phyloP scores from a whole-genome alignment of 2,888 invertebrate genomes.

The Noctua pronuba region DNA sequence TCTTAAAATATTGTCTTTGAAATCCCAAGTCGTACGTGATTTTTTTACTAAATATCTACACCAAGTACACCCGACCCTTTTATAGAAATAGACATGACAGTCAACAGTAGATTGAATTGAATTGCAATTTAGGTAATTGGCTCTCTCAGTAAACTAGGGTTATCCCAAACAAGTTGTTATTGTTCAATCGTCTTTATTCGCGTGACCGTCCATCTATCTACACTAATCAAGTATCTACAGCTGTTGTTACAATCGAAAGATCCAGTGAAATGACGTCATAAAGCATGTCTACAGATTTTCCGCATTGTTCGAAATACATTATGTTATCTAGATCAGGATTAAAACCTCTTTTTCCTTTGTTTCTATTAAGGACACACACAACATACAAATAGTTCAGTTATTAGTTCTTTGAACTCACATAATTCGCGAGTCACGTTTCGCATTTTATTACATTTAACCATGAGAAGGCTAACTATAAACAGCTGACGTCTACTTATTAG shows the following conservation, averaged over 20 bases:
- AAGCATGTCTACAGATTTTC: slow-evolving; percentile 17
- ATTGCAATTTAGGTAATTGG: slow-evolving; percentile 20
- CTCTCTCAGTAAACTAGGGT: neutral
- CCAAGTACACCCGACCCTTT: neutral
- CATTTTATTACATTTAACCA: slow-evolving; percentile 50
- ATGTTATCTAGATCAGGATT: slow-evolving; percentile 18
- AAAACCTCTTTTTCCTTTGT: slow-evolving; percentile 21
- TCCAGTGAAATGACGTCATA: slow-evolving; percentile 37
- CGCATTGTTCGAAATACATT: slow-evolving; percentile 16
- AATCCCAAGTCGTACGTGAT: neutral
- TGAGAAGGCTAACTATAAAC: slow-evolving; percentile 35
- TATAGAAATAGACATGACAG: neutral
- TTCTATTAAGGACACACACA: slow-evolving; percentile 23
- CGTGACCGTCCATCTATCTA: slow-evolving; percentile 11
- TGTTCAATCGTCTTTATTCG: slow-evolving; percentile 21
- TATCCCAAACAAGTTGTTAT: slow-evolving; percentile 10
- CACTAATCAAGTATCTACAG: slow-evolving; percentile 22
- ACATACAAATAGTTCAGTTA: slow-evolving; percentile 17
- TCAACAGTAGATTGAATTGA: slow-evolving; percentile 7
- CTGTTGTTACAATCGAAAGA: slow-evolving; percentile 39
- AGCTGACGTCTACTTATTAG: slow-evolving; percentile 17
- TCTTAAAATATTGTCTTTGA: neutral
- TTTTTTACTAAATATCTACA: neutral
- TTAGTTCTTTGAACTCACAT: slow-evolving; percentile 41
- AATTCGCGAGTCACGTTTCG: slow-evolving; percentile 33